Base-by-base conservation (phyloP, 2,113 vertebrate species). In the Festucalex cinctus region DNA sequence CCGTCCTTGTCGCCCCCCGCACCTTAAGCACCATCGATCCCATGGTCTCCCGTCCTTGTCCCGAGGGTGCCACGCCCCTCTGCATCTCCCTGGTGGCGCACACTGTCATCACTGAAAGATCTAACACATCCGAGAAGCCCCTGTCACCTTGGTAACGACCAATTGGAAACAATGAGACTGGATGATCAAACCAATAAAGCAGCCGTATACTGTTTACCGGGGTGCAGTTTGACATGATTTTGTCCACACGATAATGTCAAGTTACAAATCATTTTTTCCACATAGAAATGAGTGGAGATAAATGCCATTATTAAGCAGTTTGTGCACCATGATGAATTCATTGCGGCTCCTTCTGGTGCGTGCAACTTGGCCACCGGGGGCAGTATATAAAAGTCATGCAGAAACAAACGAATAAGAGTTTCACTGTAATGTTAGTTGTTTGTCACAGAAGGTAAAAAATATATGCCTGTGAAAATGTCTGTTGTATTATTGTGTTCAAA, bases 21-120 rank as follows among this genome's bases (percentile, higher is more conserved):
- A 80, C 82, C 83, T 85, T 83, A 77, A 84, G 71, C 79, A 75
- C 70, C 79, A 90, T 88, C 70, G 84, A 89, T 88, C 83, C 71
- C 71, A 35, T 28, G 76, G 24, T 85, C 83, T 81, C 79, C 78
- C 54, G 72, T 69, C 85, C 86, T 77, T 85, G 78, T 78, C 84
- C 73, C 75, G 48, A 65, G 69, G 39, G 71, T 39, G 68, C 72
- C 75, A n/a, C 26, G 1, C 49, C 69, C 80, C 78, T 73, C 75
- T 71, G 77, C n/a, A 22, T 26, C 60, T 44, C 59, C 36, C 60
- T 43, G 13, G 75, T 70, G 77, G 54, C 16, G 26, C 78, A 66
- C 64, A 41, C 73, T 71, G 69, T 77, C 78, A 82, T 65, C 58
- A 74, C 61, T 70, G 70, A 77, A 82, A 80, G 78, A 84, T 79